Evolutionary conservation across 2,113 vertebrate species (phyloP), one percentile per base, ranked within the genome.

Genomic region (Sander vitreus): DNA sequence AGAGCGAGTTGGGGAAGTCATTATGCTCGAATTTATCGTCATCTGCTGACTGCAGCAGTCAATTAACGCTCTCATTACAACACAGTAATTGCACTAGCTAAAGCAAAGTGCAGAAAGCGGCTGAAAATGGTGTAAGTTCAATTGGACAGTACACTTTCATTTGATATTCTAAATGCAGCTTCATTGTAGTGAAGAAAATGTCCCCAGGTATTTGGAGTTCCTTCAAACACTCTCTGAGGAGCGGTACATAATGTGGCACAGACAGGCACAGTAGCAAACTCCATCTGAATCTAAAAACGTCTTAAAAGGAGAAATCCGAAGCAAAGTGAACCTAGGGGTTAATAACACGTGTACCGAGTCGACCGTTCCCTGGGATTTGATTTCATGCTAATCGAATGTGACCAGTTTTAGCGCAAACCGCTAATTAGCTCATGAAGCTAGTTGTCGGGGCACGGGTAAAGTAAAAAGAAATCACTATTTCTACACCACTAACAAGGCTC

Each of bases 61-160:
- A 86, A 89, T 91, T 91, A 91, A 87, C 83, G 11, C 80, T 64
- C 69, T 90, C 87, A 90, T 91, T 91, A 91, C 76, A 74, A 84
- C 55, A 50, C 60, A 54, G 67, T 76, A 76, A 84, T 76, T 78
- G 82, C 69, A 58, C 10, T 71, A 47, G 76, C 62, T 18, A 18
- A 45, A 58, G 69, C 57, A 36, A 4, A 10, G 71, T 14, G 78
- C 47, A 53, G 78, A 54, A 72, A 70, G n/a, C 39, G 47, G 63
- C 68, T 23, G 77, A 45, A 84, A 82, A 80, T 4, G 47, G 58
- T 47, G 57, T 16, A 10, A 72, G 68, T 74, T 75, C 78, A 78
- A 77, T 57, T 60, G 85, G 58, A 84, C 64, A 55, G 54, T 66
- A 27, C 36, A 47, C 60, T 78, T 85, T 63, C 53, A 78, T 78